Conservation (phyloP, 2,888 invertebrate genomes). For the Nomada goodeniana region DNA sequence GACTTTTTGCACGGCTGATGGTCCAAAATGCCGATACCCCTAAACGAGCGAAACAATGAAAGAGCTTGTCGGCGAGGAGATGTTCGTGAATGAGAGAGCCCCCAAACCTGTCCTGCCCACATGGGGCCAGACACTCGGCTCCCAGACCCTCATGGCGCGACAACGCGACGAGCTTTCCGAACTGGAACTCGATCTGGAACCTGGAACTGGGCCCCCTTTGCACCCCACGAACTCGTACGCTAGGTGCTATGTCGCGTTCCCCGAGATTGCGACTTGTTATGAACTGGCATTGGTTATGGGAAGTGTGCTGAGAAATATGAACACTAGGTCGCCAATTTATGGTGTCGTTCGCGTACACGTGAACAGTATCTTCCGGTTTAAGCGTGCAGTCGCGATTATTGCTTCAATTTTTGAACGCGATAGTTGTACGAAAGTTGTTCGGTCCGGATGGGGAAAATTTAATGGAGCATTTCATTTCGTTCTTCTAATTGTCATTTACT, state of each 20-base stretch:
- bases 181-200: slow-evolving; percentile 65
- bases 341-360: no score
- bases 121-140: slow-evolving; percentile 69
- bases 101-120: slow-evolving; percentile 78
- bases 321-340: no score
- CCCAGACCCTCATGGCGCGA: slow-evolving; percentile 68
- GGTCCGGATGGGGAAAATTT: no score
- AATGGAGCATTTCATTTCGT: no score
- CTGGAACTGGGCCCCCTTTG: slow-evolving; percentile 48
- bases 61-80: slow-evolving; percentile 72
- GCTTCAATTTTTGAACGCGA: no score
- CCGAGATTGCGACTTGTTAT: no score
- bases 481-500: no score
- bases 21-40: slow-evolving; percentile 75
- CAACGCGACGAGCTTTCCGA: slow-evolving; percentile 69
- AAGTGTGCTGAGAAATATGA: no score
- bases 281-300: no score
- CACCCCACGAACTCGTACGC: slow-evolving; percentile 2
- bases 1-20: slow-evolving; percentile 74
- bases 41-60: slow-evolving; percentile 80
- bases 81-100: slow-evolving; percentile 79
- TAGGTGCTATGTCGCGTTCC: slow-evolving; percentile 7
- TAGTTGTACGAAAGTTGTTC: no score
- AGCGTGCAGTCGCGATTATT: no score
- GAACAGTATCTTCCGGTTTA: no score